These are phyloP conservation scores for Silurus glanis DNA, from an alignment of 2,113 vertebrate species.

Conservation along the genomic window DNA sequence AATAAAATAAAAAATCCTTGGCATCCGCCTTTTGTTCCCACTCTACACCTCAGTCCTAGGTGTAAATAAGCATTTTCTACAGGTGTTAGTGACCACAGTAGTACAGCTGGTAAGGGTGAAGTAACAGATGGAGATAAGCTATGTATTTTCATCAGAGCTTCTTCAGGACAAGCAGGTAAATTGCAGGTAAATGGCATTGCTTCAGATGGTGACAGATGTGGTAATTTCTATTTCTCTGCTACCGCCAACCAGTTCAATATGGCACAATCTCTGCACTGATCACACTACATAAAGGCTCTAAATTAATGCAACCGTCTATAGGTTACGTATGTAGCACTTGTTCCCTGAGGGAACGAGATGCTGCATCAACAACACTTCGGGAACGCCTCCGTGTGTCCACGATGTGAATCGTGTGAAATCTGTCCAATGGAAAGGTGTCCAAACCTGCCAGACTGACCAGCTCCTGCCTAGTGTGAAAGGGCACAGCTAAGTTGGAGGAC, in stretches of 20 bases:
- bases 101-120: conserved; percentile 44
- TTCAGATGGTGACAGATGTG: conserved; percentile 42
- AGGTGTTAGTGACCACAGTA: conserved; percentile 43
- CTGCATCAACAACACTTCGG: too few relatives aligned
- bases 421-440: too few relatives aligned
- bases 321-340: too few relatives aligned
- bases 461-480: too few relatives aligned
- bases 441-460: too few relatives aligned
- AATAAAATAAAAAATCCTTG: too few relatives aligned
- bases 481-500: too few relatives aligned
- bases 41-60: background rate
- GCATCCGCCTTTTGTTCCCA: background rate
- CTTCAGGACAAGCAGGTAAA: conserved; percentile 2
- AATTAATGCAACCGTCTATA: background rate
- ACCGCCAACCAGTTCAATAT: conserved; percentile 20
- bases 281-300: background rate
- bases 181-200: conserved; percentile 6
- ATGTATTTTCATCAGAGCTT: conserved; percentile 33
- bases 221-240: conserved; percentile 34
- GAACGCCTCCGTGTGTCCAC: too few relatives aligned
- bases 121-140: conserved; percentile 54
- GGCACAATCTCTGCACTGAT: background rate
- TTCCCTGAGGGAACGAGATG: too few relatives aligned
- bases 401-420: too few relatives aligned
- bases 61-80: conserved; percentile 24